Evolutionary conservation across 2,888 invertebrate genomes (phyloP).

Genomic region (Ferdinandea cuprea): DNA sequence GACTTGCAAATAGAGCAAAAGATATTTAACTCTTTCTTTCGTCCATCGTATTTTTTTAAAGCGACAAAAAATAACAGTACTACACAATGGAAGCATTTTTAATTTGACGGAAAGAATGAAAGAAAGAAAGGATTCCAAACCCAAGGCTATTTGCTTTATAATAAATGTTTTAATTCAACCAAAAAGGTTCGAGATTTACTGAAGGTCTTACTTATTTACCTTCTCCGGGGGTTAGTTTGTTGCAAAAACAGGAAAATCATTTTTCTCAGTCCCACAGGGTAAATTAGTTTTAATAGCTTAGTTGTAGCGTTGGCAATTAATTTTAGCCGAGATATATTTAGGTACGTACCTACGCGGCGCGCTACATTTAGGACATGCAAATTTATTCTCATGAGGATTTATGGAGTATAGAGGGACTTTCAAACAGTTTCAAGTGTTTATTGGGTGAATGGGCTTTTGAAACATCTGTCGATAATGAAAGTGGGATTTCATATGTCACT

Average conservation of each 20-base stretch:
- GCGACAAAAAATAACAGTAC: not conserved
- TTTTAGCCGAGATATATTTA: not conserved
- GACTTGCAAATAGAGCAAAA: slow-evolving; percentile 1
- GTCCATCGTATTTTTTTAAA: not conserved
- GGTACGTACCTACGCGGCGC: not conserved
- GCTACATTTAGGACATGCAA: not conserved
- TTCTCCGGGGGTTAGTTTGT: not conserved
- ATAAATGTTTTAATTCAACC: slow-evolving; percentile 41
- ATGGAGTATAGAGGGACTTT: not conserved
- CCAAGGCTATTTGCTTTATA: slow-evolving; percentile 23
- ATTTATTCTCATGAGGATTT: not conserved
- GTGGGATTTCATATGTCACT: no score
- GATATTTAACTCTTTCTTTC: not conserved
- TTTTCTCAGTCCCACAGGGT: slow-evolving; percentile 12
- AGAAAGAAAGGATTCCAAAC: slow-evolving; percentile 3
- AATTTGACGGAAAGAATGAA: not conserved
- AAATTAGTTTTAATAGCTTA: slow-evolving; percentile 33
- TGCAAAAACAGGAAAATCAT: not conserved
- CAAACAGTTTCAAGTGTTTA: no score
- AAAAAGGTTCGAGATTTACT: slow-evolving; percentile 28
- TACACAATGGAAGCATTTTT: no score
- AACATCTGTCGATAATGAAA: no score
- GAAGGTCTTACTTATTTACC: not conserved
- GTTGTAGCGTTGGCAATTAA: slow-evolving; percentile 39
- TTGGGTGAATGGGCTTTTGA: not conserved